phyloP scores from a whole-genome alignment of 1,140 invertebrate species.

The Pinna nobilis region DNA sequence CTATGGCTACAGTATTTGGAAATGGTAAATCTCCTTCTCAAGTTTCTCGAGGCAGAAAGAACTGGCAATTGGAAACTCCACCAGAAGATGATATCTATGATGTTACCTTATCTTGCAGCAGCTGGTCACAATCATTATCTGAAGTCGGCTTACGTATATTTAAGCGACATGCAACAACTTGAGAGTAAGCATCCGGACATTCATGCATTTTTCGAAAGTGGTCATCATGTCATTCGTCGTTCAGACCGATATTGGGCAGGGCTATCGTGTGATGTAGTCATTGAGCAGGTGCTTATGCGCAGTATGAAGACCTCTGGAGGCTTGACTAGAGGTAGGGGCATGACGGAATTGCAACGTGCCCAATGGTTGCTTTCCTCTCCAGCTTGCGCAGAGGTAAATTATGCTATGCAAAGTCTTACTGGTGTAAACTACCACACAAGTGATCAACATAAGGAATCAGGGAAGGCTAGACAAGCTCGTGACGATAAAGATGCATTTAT shows the following conservation, averaged over 20 bases:
- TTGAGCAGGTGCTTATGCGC: slow-evolving; percentile 63
- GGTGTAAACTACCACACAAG: slow-evolving; percentile 34
- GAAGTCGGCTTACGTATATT: slow-evolving; percentile 31
- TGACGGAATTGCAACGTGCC: slow-evolving; percentile 51
- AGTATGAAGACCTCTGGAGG: slow-evolving; percentile 73
- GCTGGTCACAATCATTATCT: slow-evolving; percentile 40
- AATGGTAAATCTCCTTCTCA: slow-evolving; percentile 50
- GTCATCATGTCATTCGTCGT: slow-evolving; percentile 45
- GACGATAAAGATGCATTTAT: slow-evolving; percentile 31
- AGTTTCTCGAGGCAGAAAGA: slow-evolving; percentile 56
- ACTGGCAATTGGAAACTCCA: slow-evolving; percentile 55
- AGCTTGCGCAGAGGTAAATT: slow-evolving; percentile 38
- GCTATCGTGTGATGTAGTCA: slow-evolving; percentile 66
- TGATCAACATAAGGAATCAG: slow-evolving; percentile 47
- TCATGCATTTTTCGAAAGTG: background rate
- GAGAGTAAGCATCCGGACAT: slow-evolving; percentile 19
- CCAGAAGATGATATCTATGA: slow-evolving; percentile 54
- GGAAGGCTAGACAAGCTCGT: slow-evolving; percentile 1
- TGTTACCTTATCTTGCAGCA: slow-evolving; percentile 74
- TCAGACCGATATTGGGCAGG: slow-evolving; percentile 73
- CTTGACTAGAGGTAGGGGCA: slow-evolving; percentile 58
- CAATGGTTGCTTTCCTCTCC: slow-evolving; percentile 26
- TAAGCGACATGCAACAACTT: slow-evolving; percentile 32
- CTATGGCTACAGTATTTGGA: slow-evolving; percentile 60
- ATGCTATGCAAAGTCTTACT: slow-evolving; percentile 46